These are phyloP conservation scores for Sapayoa aenigma DNA, from an alignment of 2,113 vertebrate genomes.

Conservation along the genomic window DNA sequence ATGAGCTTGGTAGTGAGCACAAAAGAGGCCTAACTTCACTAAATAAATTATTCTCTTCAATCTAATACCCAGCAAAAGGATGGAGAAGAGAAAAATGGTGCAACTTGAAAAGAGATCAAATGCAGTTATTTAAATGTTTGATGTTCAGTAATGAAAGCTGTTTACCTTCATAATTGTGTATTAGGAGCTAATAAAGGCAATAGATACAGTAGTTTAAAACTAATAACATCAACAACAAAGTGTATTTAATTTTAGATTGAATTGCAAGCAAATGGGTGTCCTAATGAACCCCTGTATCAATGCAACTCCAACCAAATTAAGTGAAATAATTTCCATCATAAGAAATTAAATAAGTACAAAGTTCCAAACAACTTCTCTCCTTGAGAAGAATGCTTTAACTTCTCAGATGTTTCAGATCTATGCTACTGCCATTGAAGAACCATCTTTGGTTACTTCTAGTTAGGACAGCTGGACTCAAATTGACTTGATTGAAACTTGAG, in stretches of 20 bases:
- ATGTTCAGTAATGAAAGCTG: constrained; percentile 75
- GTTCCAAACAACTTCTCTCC: constrained; percentile 55
- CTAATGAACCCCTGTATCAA: constrained; percentile 77
- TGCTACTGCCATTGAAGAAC: not conserved
- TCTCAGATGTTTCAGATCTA: constrained; percentile 16
- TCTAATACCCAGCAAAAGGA: not conserved
- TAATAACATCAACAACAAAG: constrained; percentile 80
- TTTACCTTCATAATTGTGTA: constrained; percentile 80
- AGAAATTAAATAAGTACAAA: constrained; percentile 70
- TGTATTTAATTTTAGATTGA: constrained; percentile 85
- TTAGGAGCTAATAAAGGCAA: constrained; percentile 75
- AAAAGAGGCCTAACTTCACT: not conserved
- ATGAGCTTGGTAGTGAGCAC: not conserved
- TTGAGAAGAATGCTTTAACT: constrained; percentile 7
- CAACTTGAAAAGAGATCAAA: constrained; percentile 21
- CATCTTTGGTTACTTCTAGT: not conserved
- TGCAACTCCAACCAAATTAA: constrained; percentile 73
- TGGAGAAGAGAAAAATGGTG: constrained; percentile 3
- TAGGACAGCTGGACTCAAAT: not conserved
- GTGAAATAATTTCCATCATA: constrained; percentile 71
- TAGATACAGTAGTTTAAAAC: constrained; percentile 83
- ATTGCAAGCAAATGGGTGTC: constrained; percentile 76
- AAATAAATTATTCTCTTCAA: not conserved
- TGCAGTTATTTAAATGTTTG: constrained; percentile 59
- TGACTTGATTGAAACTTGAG: not conserved